These are phyloP conservation scores for Lasaia peninsularis DNA, from an alignment of 1,140 invertebrate species.

Conservation along the genomic window DNA sequence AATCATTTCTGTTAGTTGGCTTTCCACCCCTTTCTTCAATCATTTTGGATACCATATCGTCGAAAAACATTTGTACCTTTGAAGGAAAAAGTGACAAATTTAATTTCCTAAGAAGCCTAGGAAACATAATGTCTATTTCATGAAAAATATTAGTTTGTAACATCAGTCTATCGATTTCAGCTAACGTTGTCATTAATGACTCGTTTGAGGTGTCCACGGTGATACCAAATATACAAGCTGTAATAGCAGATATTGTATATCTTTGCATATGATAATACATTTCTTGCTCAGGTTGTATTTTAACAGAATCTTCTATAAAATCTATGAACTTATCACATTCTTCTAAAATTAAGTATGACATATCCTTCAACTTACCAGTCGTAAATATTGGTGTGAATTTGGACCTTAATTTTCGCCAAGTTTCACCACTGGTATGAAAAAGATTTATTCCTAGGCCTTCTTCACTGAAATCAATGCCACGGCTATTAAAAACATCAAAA, in stretches of 20 bases:
- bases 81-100: slow-evolving; percentile 34
- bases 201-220: slow-evolving; percentile 58
- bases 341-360: slow-evolving; percentile 61
- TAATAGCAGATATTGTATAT: slow-evolving; percentile 71
- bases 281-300: slow-evolving; percentile 42
- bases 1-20: slow-evolving; percentile 34
- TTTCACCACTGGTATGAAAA: slow-evolving; percentile 66
- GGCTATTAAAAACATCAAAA: slow-evolving; percentile 76
- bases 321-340: slow-evolving; percentile 49
- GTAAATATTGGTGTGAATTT: slow-evolving; percentile 79
- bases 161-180: slow-evolving; percentile 20
- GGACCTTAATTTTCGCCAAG: slow-evolving; percentile 77
- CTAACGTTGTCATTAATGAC: slow-evolving; percentile 13
- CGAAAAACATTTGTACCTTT: slow-evolving; percentile 31
- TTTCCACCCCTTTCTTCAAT: slow-evolving; percentile 28
- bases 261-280: slow-evolving; percentile 58
- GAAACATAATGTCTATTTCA: slow-evolving; percentile 20
- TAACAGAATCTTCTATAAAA: slow-evolving; percentile 28
- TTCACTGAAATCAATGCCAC: slow-evolving; percentile 64
- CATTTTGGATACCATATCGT: slow-evolving; percentile 26
- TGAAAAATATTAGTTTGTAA: slow-evolving; percentile 37
- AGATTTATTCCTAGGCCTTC: slow-evolving; percentile 71
- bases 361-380: slow-evolving; percentile 78
- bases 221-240: slow-evolving; percentile 78
- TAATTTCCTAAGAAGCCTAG: slow-evolving; percentile 36